Percentiles rank a stretch among this genome's conserved stretches.
These are phyloP conservation scores for Diaperis boleti DNA, from an alignment of 2,888 invertebrate species.

Conservation along the genomic window DNA sequence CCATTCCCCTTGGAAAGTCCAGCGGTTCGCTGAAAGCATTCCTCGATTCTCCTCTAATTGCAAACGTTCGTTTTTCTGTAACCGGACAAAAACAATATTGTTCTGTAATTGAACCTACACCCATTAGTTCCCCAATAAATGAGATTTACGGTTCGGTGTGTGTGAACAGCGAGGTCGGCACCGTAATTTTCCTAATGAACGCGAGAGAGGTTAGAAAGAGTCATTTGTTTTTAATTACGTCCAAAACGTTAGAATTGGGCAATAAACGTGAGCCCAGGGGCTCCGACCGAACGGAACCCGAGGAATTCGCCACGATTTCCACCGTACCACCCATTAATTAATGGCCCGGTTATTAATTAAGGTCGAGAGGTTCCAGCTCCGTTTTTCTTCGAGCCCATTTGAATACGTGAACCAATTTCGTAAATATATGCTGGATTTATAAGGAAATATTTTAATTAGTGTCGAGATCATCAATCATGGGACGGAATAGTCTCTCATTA, in stretches of 20 bases:
- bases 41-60: too few relatives aligned
- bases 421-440: conserved; percentile 40
- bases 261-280: conserved; percentile 5
- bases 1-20: too few relatives aligned
- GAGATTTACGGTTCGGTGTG: conserved; percentile 5
- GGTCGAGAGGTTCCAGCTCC: conserved; percentile 2
- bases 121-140: background rate
- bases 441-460: conserved; percentile 41
- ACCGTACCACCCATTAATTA: conserved; percentile 14
- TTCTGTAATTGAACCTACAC: background rate
- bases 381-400: background rate
- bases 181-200: conserved; percentile 11
- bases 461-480: conserved; percentile 39
- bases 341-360: conserved; percentile 17
- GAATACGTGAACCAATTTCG: conserved; percentile 34
- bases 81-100: background rate
- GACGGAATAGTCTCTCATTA: conserved; percentile 33
- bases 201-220: conserved; percentile 1
- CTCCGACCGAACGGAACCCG: background rate
- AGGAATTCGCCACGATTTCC: conserved; percentile 3
- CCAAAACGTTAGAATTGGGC: conserved; percentile 3
- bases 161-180: background rate
- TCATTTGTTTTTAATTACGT: conserved; percentile 16
- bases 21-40: too few relatives aligned
- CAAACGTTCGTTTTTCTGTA: background rate